Conservation (phyloP, 1,140 invertebrate species). For the Aphaenogaster floridana region DNA sequence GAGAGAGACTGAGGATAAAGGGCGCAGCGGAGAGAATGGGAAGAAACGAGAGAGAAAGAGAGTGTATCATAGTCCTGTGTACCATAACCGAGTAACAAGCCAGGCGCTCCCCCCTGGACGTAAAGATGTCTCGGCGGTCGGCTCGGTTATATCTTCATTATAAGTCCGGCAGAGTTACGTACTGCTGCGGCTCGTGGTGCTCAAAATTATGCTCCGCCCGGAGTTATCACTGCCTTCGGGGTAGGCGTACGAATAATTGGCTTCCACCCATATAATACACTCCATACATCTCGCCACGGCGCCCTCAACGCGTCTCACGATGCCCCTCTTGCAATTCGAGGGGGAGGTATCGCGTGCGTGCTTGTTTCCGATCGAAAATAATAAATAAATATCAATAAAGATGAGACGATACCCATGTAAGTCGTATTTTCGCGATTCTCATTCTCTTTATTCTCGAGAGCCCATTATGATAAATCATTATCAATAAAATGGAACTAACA, state of each 20-base stretch:
- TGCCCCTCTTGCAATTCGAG: conserved; percentile 1
- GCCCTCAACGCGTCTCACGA: conserved; percentile 44
- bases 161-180: conserved; percentile 83
- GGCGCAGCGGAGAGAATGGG: background rate
- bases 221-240: conserved; percentile 84
- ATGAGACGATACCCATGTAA: background rate
- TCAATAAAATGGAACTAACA: background rate
- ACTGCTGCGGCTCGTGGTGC: conserved; percentile 76
- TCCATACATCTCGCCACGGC: conserved; percentile 64
- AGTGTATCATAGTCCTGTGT: conserved; percentile 68
- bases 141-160: conserved; percentile 87
- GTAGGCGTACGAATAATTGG: conserved; percentile 82
- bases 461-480: background rate
- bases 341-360: background rate
- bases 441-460: background rate
- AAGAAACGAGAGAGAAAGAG: conserved; percentile 18
- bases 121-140: conserved; percentile 85
- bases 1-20: conserved; percentile 19
- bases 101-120: conserved; percentile 77
- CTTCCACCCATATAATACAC: conserved; percentile 80
- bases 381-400: conserved; percentile 6
- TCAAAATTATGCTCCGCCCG: conserved; percentile 83
- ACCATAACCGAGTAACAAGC: conserved; percentile 84
- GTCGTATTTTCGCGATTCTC: background rate
- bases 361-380: conserved; percentile 32